A percentile compares a stretch with the other conserved stretches of the same genome.
These are phyloP conservation scores for Pollachius pollachius DNA, from an alignment of 2,113 vertebrate genomes.

Conservation along the genomic window DNA sequence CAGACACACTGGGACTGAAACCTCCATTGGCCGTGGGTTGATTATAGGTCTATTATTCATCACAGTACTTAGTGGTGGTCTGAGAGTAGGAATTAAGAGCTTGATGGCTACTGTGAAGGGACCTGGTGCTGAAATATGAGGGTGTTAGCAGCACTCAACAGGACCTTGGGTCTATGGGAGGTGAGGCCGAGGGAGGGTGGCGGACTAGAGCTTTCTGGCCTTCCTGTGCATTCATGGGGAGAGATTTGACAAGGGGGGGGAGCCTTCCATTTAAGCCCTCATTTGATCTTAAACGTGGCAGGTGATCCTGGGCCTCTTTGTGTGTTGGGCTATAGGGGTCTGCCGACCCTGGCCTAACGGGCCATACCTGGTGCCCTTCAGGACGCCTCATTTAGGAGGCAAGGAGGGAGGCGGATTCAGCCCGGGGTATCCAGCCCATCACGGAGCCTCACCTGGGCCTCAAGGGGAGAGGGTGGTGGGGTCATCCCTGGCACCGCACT, in stretches of 20 bases:
- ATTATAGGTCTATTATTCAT: slow-evolving; percentile 71
- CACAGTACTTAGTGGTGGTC: slow-evolving; percentile 64
- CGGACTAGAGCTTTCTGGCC: slow-evolving; percentile 52
- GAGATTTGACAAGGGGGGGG: slow-evolving; percentile 66
- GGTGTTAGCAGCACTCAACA: slow-evolving; percentile 58
- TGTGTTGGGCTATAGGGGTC: slow-evolving; percentile 65
- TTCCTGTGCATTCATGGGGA: slow-evolving; percentile 71
- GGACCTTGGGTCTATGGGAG: slow-evolving; percentile 58
- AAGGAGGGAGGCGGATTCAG: slow-evolving; percentile 48
- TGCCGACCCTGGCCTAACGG: slow-evolving; percentile 49
- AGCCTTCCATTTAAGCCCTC: slow-evolving; percentile 63
- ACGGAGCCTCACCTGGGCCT: slow-evolving; percentile 61
- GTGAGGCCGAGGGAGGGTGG: slow-evolving; percentile 43
- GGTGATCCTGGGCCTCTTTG: slow-evolving; percentile 70
- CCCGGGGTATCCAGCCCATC: slow-evolving; percentile 44
- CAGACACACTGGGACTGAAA: slow-evolving; percentile 67
- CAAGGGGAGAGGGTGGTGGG: slow-evolving; percentile 38
- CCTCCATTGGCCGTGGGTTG: slow-evolving; percentile 64
- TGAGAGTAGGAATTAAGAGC: slow-evolving; percentile 70
- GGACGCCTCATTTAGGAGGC: slow-evolving; percentile 62
- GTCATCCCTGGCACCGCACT: slow-evolving; percentile 54
- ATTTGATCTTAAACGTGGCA: slow-evolving; percentile 73
- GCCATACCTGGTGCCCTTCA: slow-evolving; percentile 67
- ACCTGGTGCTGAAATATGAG: slow-evolving; percentile 52
- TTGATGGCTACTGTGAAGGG: slow-evolving; percentile 63